A percentile compares a stretch with the other conserved stretches of the same genome.
Evolutionary conservation across 2,888 invertebrate species (phyloP).

Genomic region (Tetragnatha montana): DNA sequence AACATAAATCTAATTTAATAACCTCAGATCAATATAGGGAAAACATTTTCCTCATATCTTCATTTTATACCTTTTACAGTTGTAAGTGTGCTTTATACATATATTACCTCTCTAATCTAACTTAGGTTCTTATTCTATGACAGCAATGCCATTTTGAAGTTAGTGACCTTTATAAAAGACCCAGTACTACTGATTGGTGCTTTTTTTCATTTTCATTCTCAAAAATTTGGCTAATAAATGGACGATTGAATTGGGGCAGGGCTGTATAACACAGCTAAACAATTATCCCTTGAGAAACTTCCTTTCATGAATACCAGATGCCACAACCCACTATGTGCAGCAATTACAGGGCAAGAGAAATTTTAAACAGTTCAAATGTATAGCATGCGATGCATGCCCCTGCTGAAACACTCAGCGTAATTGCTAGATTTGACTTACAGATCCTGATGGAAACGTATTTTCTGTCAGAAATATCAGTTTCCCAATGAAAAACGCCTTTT

Average conservation of each 20-base stretch:
- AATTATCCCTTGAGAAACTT: neutral
- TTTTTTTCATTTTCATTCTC: no score
- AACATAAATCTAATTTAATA: no score
- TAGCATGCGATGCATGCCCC: neutral
- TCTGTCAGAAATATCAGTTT: slow-evolving; percentile 7
- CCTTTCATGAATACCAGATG: neutral
- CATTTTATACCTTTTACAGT: no score
- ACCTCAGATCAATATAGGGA: no score
- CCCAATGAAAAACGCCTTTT: slow-evolving; percentile 17
- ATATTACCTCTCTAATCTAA: no score
- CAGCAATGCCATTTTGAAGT: no score
- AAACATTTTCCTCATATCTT: no score
- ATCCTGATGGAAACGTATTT: slow-evolving; percentile 4
- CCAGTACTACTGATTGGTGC: no score
- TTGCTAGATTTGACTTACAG: slow-evolving; percentile 9
- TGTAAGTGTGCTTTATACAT: no score
- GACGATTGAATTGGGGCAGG: neutral
- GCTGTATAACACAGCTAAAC: neutral
- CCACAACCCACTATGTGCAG: neutral
- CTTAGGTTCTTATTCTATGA: no score
- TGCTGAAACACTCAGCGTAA: neutral
- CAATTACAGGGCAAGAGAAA: neutral
- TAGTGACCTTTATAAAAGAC: no score
- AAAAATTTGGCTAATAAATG: neutral
- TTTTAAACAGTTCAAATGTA: neutral